phyloP scores from a whole-genome alignment of 2,113 vertebrate genomes.

The Probosciger aterrimus region DNA sequence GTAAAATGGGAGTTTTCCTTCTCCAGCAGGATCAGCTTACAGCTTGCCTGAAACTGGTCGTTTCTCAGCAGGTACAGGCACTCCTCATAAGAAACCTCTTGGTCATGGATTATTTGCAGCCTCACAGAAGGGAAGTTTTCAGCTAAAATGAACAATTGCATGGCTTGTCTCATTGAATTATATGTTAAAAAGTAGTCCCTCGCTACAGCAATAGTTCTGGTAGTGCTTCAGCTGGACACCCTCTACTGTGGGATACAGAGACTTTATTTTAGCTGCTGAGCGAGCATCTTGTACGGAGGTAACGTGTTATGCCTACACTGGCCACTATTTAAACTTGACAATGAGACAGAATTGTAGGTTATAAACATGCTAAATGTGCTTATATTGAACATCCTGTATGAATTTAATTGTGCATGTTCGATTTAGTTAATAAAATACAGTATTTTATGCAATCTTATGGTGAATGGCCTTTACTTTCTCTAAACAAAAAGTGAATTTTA shows the following conservation, averaged over 20 bases:
- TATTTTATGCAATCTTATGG: neutral
- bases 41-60: neutral
- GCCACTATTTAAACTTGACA: neutral
- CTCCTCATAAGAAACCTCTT: neutral
- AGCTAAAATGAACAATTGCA: neutral
- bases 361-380: neutral
- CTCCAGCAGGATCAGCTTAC: neutral
- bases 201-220: neutral
- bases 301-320: neutral
- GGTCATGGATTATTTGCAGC: neutral
- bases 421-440: conserved; percentile 21
- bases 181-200: neutral
- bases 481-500: neutral
- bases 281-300: neutral
- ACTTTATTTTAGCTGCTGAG: neutral
- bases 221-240: neutral
- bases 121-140: neutral
- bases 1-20: neutral
- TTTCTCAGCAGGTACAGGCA: neutral
- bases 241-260: neutral
- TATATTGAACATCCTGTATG: neutral
- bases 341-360: neutral
- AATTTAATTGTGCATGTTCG: neutral
- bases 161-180: neutral
- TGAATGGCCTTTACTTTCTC: neutral